These are phyloP conservation scores for Diploptera punctata DNA, from an alignment of 2,888 invertebrate species.

Conservation along the genomic window DNA sequence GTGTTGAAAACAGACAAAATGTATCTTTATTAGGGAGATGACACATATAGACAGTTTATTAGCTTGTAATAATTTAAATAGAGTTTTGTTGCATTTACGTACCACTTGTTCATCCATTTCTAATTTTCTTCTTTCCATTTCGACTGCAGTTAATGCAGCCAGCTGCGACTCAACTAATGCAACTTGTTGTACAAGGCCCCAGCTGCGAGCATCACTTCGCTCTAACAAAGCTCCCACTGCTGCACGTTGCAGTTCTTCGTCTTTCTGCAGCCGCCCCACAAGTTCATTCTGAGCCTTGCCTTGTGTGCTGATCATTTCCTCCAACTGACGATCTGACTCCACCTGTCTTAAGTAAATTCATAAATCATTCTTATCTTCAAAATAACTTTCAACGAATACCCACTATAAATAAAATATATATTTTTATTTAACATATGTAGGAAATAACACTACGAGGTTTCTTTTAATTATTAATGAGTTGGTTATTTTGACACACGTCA, in stretches of 20 bases:
- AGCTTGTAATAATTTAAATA: no score
- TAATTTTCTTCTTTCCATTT: constrained; percentile 73
- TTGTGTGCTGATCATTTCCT: constrained; percentile 65
- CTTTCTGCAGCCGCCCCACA: constrained; percentile 67
- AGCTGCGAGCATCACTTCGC: constrained; percentile 74
- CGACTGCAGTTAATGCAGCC: constrained; percentile 72
- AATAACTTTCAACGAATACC: no score
- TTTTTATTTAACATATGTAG: no score
- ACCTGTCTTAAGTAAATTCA: no score
- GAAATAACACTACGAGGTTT: no score
- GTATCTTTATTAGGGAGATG: no score
- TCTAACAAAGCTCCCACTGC: constrained; percentile 75
- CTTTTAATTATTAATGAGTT: no score
- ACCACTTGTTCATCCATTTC: constrained; percentile 72
- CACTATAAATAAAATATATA: no score
- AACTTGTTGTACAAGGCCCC: constrained; percentile 79
- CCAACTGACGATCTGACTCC: constrained; percentile 65
- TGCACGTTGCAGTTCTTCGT: constrained; percentile 74
- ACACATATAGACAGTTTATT: no score
- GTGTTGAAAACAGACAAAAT: no score
- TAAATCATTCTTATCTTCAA: no score
- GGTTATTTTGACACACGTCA: no score
- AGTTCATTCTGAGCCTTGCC: constrained; percentile 66
- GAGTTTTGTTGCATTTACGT: constrained; percentile 47
- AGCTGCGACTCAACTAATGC: constrained; percentile 72